Base-by-base conservation (phyloP, 2,888 invertebrate genomes). In the Malacosoma neustria region DNA sequence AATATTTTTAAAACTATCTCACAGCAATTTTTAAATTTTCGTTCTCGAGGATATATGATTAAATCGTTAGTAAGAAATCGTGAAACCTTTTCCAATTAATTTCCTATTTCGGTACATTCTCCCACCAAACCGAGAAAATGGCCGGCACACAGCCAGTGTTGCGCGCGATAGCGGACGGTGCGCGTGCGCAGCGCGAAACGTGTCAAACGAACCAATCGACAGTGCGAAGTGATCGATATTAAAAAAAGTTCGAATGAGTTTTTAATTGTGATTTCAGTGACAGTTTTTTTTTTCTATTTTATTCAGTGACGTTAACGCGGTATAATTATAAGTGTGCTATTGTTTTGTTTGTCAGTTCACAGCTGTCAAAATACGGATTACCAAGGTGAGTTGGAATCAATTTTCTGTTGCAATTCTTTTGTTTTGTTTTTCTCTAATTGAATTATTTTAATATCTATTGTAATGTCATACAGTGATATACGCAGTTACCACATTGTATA, bases 291-390 rank as follows among this genome's bases (percentile, higher is more conserved):
- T 22, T 22, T 7, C 3, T 22, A 2, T 22, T 22, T 22, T 4
- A 22, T 22, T 7, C 5, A 22, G 22, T 9, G 22, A 22, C 22
- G 5, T 22, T 22, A 7, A 9, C 22, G 4, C 22, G 22, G 22
- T 22, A 9, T 3, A 22, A 22, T 31, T 31, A 38, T 29, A 38
- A 38, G 37, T 34, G 34, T 22, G 11, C 29, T 32, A 33, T 39
- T 36, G 39, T 70, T 70, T 63, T 62, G 66, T 63, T 69, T 70
- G 72, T 74, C 74, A 64, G 71, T 55, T 56, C 48, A 55, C 72
- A 76, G 69, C 76, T 81, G 80, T 80, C 72, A 77, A 76, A 81
- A 76, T 59, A 63, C 61, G 58, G 60, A 65, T 60, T 63, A 64
- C 60, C 69, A 70, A 82, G 81, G 81, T 81, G 61, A 76, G 74